phyloP scores from a whole-genome alignment of 2,797 vertebrate genomes.

The Oreortyx pictus region DNA sequence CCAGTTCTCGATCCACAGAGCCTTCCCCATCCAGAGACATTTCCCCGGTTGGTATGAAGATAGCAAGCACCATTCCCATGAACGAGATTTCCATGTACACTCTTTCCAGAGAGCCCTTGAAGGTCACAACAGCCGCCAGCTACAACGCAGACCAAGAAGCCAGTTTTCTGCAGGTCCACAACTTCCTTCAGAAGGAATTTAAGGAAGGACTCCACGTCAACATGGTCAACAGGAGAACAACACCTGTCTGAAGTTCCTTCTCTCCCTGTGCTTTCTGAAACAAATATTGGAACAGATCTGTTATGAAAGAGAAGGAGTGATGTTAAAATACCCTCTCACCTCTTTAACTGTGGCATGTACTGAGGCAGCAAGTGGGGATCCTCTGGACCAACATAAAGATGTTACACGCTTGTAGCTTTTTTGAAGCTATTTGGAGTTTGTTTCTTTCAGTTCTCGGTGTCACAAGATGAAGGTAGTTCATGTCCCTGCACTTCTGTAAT shows the following conservation, averaged over 20 bases:
- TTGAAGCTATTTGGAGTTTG: constrained; percentile 66
- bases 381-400: constrained; percentile 43
- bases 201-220: constrained; percentile 86
- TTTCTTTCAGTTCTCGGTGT: constrained; percentile 65
- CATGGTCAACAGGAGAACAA: constrained; percentile 91
- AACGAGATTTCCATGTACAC: constrained; percentile 94
- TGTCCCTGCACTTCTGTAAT: constrained; percentile 64
- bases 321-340: constrained; percentile 65
- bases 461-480: constrained; percentile 54
- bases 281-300: constrained; percentile 26
- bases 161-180: constrained; percentile 92
- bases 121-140: constrained; percentile 83
- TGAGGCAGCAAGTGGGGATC: constrained; percentile 50
- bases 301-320: constrained; percentile 12
- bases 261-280: neutral
- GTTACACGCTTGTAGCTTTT: constrained; percentile 59
- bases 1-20: constrained; percentile 91
- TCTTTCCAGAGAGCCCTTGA: constrained; percentile 88
- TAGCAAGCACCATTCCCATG: constrained; percentile 86
- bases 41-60: constrained; percentile 89
- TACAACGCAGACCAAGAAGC: constrained; percentile 90
- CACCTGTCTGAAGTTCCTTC: constrained; percentile 86
- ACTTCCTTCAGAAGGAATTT: constrained; percentile 92
- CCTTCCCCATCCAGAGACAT: constrained; percentile 89
- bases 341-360: constrained; percentile 54